A percentile compares a stretch with the other conserved stretches of the same genome.
Evolutionary conservation across 2,888 invertebrate species (phyloP).

Genomic region (Stenurella melanura): DNA sequence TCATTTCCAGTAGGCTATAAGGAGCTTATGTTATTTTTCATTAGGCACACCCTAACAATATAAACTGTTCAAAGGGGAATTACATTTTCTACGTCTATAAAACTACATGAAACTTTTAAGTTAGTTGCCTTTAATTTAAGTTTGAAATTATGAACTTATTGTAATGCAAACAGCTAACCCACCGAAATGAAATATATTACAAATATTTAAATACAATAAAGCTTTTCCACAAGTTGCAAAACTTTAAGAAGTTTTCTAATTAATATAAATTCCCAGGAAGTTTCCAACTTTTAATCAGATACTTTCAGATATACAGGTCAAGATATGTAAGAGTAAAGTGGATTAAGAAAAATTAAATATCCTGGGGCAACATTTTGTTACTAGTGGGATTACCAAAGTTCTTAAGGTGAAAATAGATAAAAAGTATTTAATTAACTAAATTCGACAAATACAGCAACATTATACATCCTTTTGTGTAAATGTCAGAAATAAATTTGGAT

Average conservation of each 20-base stretch:
- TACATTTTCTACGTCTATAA: slow-evolving; percentile 25
- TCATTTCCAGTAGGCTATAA: slow-evolving; percentile 46
- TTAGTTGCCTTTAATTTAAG: slow-evolving; percentile 23
- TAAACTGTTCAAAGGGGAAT: slow-evolving; percentile 24
- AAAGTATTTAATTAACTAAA: too few relatives aligned
- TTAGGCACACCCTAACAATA: slow-evolving; percentile 20
- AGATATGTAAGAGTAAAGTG: slow-evolving; percentile 9
- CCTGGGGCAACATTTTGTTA: background rate
- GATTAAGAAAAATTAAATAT: slow-evolving; percentile 1
- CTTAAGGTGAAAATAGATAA: too few relatives aligned
- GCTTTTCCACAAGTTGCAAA: slow-evolving; percentile 15
- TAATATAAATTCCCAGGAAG: slow-evolving; percentile 26
- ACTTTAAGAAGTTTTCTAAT: slow-evolving; percentile 27
- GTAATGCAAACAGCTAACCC: slow-evolving; percentile 32
- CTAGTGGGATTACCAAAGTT: too few relatives aligned
- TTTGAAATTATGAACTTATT: slow-evolving; percentile 24
- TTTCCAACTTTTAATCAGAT: slow-evolving; percentile 28
- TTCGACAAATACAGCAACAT: too few relatives aligned
- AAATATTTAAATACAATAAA: slow-evolving; percentile 37
- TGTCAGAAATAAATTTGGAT: too few relatives aligned
- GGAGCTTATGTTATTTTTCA: slow-evolving; percentile 47
- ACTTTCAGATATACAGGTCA: slow-evolving; percentile 15
- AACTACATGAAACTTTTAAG: slow-evolving; percentile 13
- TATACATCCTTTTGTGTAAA: too few relatives aligned
- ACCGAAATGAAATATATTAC: slow-evolving; percentile 29